Percentiles rank a stretch among this genome's conserved stretches.
Evolutionary conservation across 2,888 invertebrate genomes (phyloP).

Genomic region (Nebria salina): DNA sequence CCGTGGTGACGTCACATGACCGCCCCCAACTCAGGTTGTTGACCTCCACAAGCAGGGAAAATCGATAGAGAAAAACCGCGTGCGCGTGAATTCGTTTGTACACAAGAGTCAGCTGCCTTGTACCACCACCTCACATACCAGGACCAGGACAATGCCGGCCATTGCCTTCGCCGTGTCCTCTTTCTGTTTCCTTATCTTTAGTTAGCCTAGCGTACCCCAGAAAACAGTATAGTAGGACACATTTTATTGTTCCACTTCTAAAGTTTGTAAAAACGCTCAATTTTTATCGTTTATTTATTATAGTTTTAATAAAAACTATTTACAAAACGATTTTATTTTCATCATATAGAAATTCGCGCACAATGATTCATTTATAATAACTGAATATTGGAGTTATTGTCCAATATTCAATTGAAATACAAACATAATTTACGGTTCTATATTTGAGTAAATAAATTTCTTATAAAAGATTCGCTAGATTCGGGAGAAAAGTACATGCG

Average conservation of each 20-base stretch:
- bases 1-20: constrained; percentile 22
- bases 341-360: too few relatives aligned
- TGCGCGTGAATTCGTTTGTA: not conserved
- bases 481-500: too few relatives aligned
- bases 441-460: too few relatives aligned
- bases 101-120: constrained; percentile 19
- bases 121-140: not conserved
- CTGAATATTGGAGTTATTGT: too few relatives aligned
- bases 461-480: too few relatives aligned
- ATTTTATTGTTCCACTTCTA: not conserved
- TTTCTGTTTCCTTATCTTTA: not conserved
- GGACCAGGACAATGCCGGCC: constrained; percentile 18
- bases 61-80: constrained; percentile 13
- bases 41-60: constrained; percentile 10
- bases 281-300: not conserved
- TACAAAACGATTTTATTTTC: not conserved
- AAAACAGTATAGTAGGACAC: not conserved
- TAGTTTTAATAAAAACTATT: not conserved
- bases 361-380: too few relatives aligned
- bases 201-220: not conserved
- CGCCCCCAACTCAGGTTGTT: constrained; percentile 23
- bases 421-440: too few relatives aligned
- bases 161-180: constrained; percentile 10
- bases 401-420: too few relatives aligned
- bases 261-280: not conserved